A percentile compares a stretch with the other conserved stretches of the same genome.
These are phyloP conservation scores for Scaeva pyrastri DNA, from an alignment of 2,888 invertebrate species.

Conservation along the genomic window DNA sequence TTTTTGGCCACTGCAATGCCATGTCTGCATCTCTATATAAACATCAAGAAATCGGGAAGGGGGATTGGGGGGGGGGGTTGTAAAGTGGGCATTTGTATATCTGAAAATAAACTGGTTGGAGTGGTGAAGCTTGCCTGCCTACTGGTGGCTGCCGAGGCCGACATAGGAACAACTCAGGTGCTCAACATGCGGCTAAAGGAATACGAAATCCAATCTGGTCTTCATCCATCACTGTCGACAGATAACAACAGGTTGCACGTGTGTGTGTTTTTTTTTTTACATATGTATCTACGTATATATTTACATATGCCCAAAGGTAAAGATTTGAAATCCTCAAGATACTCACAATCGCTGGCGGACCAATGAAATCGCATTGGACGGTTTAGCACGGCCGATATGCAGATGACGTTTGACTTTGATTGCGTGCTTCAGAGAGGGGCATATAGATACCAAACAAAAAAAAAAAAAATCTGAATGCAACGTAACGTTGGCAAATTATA, in stretches of 20 bases:
- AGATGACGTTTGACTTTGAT: constrained; percentile 71
- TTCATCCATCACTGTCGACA: constrained; percentile 74
- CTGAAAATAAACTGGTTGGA: constrained; percentile 51
- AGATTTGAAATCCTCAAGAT: constrained; percentile 43
- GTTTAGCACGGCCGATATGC: constrained; percentile 49
- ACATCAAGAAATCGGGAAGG: background rate
- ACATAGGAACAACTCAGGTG: constrained; percentile 49
- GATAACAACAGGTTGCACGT: constrained; percentile 73
- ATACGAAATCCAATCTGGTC: constrained; percentile 60
- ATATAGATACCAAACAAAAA: background rate
- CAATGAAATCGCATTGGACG: constrained; percentile 59
- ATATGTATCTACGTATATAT: constrained; percentile 17
- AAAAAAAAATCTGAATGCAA: constrained; percentile 1
- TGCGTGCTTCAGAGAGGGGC: constrained; percentile 49
- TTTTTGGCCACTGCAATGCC: constrained; percentile 37
- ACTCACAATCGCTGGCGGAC: constrained; percentile 42
- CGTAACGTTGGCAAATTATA: constrained; percentile 17
- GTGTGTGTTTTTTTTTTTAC: constrained; percentile 37
- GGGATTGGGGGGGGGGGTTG: too few species aligned
- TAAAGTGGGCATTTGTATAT: background rate
- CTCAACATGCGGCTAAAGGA: constrained; percentile 32
- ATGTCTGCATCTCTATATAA: background rate
- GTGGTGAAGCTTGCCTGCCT: constrained; percentile 40
- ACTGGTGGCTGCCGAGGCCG: constrained; percentile 23
- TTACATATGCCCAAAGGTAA: constrained; percentile 30